Base-by-base conservation (phyloP, 2,113 vertebrate genomes). In the Parus major region DNA sequence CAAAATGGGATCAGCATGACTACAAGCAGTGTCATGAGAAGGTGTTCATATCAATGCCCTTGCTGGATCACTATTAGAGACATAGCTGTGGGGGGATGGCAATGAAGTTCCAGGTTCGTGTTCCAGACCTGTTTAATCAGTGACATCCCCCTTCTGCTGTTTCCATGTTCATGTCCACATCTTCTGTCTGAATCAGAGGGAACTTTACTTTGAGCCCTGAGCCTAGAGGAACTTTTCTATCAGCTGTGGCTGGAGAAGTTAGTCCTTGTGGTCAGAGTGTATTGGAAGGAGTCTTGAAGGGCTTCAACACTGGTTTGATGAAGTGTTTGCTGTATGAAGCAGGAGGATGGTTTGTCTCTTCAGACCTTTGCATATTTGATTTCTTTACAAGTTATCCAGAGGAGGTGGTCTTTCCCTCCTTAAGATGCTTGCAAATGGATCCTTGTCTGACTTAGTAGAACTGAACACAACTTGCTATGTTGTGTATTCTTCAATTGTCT, bases 11-110 rank as follows among this genome's bases (percentile, higher is more conserved):
- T 46, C 16, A 29, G 42, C 0, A 0, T 65, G 68, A 39, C 49
- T 49, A 4, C 2, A 53, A 35, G 25, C 6, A 10, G 7, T 65
- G 52, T 36, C 20, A 28, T 0, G 1, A 57, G 50, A 18, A 52
- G 8, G 13, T 76, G 59, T 29, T 82, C 11, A 7, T 46, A 41
- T 11, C 21, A 69, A 35, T 4, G 2, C 9, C 46, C 36, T 71
- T n/a, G 17, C n/a, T 75, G 49, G 17, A 42, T 73, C 47, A 27
- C 46, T 83, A 1, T 25, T 29, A 9, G 5, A 55, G 55, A 17
- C 4, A 2, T 61, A 23, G 23, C 18, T 20, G 0, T 33, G 39
- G 12, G 22, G 3, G 14, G 8, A 39, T 10, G 7, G 23, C n/a
- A 55, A 7, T 0, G 6, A 65, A 61, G 23, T 36, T 50, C 24